Evolutionary conservation across 2,797 vertebrate species (phyloP), one percentile per base, ranked within the genome.

Genomic region (Aselliscus stoliczkanus): DNA sequence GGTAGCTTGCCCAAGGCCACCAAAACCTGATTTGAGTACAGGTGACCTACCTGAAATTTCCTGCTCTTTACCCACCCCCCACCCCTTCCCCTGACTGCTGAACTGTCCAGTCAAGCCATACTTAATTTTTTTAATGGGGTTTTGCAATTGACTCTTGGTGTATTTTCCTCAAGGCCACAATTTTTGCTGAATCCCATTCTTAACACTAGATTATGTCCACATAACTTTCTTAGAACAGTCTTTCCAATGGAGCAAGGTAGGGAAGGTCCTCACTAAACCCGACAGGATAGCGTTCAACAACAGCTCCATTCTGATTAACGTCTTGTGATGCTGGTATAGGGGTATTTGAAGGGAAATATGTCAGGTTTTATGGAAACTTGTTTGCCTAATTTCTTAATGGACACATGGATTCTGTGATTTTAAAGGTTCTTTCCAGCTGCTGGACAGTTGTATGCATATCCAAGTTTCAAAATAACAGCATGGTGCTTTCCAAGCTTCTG

Each of bases 131-230:
- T n/a, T 20, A 69, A 62, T 7, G 77, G 72, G n/a, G 21, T 25
- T 92, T 58, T 58, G 44, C 31, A 65, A 23, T 4, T 44, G 29
- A 64, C 31, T 80, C 42, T 42, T 14, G 23, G 73, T 37, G 29
- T 34, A 18, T 73, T 89, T 44, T 81, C 88, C 85, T 67, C 11
- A 27, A 52, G 12, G 13, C 52, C 29, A 25, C 14, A 5, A 23
- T 31, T 64, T 92, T 39, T 80, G 56, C 29, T 37, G 39, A 93
- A 79, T 52, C 8, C 25, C 25, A 54, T 69, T 72, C 88, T 92
- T 42, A 88, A 81, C 39, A 56, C 9, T 39, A 81, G 39, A 84
- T 11, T 77, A 20, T 37, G 27, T 42, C 52, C 34, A 23, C 34
- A 14, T 54, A 64, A 25, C 79, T 64, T 69, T 69, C 50, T 90